phyloP scores from a whole-genome alignment of 1,140 invertebrate genomes.

The Conus ventricosus region DNA sequence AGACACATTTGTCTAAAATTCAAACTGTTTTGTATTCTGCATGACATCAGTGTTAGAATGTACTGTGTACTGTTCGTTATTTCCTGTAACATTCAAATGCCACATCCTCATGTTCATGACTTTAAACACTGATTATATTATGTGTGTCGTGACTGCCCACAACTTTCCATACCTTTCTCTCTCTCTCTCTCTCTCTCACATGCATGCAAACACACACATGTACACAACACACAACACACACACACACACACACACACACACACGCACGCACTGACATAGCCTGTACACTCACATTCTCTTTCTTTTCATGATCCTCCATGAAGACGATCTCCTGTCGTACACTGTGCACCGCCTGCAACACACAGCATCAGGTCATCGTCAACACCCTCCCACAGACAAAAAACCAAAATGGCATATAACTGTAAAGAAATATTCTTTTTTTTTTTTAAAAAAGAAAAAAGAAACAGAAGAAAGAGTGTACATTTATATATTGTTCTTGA shows the following conservation, averaged over 20 bases:
- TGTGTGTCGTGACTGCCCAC: background rate
- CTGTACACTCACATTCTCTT: conserved; percentile 74
- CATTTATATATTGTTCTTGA: too few species aligned
- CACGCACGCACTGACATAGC: too few species aligned
- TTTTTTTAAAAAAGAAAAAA: too few species aligned
- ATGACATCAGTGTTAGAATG: too few species aligned
- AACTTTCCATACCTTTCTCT: background rate
- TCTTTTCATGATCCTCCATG: conserved; percentile 85
- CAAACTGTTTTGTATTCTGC: too few species aligned
- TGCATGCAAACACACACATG: background rate
- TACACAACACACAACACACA: background rate
- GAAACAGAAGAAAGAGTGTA: too few species aligned
- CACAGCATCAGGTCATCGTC: background rate
- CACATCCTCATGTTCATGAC: too few species aligned
- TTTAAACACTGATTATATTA: too few species aligned
- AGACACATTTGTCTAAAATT: too few species aligned
- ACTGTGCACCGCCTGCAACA: conserved; percentile 84
- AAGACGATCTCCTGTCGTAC: conserved; percentile 87
- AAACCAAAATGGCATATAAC: too few species aligned
- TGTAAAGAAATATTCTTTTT: too few species aligned
- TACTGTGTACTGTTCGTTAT: too few species aligned
- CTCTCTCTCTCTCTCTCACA: background rate
- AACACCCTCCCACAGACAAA: background rate
- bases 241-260: background rate
- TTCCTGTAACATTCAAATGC: background rate